Evolutionary conservation across 2,888 invertebrate species (phyloP), one percentile per base, ranked within the genome.

Genomic region (Camponotus fellah): DNA sequence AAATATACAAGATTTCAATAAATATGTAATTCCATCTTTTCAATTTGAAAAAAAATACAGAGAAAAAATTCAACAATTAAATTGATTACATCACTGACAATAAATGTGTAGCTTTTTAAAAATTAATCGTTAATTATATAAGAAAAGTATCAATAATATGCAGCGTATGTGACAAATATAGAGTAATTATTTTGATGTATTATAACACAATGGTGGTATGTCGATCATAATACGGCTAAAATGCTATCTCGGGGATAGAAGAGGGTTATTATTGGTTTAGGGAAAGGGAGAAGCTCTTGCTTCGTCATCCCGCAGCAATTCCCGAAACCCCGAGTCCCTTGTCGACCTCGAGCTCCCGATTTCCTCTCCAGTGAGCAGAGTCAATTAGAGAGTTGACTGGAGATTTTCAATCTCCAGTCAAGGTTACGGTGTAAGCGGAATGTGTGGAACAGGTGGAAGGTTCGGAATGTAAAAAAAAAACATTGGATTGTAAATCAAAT

Each of bases 261-360:
- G 62, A 34, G 65, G 82, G 79, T 75, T 88, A 88, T 93, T 92
- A 88, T 93, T 92, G 92, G 92, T 92, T 93, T 89, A 91, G 77
- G 56, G 80, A 86, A 86, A 89, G 84, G 85, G 87, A 86, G 89
- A 89, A 88, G 90, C 75, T 26, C 26, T 81, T 90, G 90, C 93
- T 89, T 90, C 91, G 92, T 94, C 93, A 94, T 93, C 91, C 90
- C 88, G 85, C 87, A 87, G 91, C 92, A 93, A 94, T 94, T 93
- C 91, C 92, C 88, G 86, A 89, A 90, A 90, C 82, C 89, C 84
- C 46, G 62, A 81, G 79, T 83, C 86, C 85, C 85, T 37, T 71
- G 76, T 76, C 82, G 84, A 83, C 83, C 83, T 82, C 83, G 79
- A 82, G 77, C 72, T 43, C 71, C 46, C 17, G 12, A 64, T 90